Conservation (phyloP, 2,888 invertebrate genomes). For the Catocala nupta region DNA sequence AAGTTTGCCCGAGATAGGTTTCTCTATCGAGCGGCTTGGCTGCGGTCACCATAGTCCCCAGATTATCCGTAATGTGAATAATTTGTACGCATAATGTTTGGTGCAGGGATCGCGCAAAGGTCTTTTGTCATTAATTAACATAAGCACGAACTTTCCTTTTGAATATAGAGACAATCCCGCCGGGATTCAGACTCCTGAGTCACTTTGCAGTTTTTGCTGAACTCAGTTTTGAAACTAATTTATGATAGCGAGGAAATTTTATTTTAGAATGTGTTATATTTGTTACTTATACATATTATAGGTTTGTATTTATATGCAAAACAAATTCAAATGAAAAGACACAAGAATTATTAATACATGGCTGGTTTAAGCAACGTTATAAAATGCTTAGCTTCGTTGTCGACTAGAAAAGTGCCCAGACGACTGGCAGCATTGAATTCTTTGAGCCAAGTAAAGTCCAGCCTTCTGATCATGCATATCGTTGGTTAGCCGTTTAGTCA, state of each 20-base stretch:
- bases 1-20: constrained; percentile 11
- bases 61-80: constrained; percentile 41
- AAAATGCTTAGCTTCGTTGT: too few relatives aligned
- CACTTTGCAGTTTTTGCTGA: constrained; percentile 28
- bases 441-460: too few relatives aligned
- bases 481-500: too few relatives aligned
- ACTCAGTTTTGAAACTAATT: constrained; percentile 9
- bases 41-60: constrained; percentile 29
- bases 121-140: constrained; percentile 41
- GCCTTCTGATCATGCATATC: too few relatives aligned
- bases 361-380: too few relatives aligned
- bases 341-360: too few relatives aligned
- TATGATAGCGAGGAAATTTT: neutral
- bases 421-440: too few relatives aligned
- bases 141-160: constrained; percentile 34
- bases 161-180: constrained; percentile 30
- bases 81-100: constrained; percentile 45
- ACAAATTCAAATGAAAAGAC: too few relatives aligned
- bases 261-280: neutral
- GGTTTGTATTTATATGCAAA: too few relatives aligned
- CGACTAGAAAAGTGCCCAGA: too few relatives aligned
- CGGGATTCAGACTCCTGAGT: constrained; percentile 21
- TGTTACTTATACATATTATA: too few relatives aligned
- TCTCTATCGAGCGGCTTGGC: constrained; percentile 7
- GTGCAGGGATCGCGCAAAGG: constrained; percentile 29